These are phyloP conservation scores for Coracias cyanogaster DNA, from an alignment of 2,797 vertebrate genomes.

Conservation along the genomic window DNA sequence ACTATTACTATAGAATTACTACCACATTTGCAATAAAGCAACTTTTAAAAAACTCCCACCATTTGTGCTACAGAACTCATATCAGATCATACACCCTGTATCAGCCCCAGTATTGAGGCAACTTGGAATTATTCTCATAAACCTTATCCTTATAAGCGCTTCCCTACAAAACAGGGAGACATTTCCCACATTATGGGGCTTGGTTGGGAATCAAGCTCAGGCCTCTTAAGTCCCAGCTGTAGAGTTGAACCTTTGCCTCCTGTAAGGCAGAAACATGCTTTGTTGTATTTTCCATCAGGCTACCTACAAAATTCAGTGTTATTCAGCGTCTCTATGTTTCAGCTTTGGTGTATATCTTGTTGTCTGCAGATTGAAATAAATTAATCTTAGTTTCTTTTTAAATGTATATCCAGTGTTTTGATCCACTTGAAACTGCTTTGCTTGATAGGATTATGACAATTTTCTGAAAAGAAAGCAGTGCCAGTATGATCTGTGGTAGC, in stretches of 20 bases:
- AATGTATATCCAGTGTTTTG: background rate
- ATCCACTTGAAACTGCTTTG: background rate
- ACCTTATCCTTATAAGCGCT: background rate
- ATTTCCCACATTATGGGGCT: background rate
- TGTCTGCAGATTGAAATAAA: background rate
- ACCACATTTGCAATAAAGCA: background rate
- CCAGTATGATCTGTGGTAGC: background rate
- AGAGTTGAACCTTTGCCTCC: background rate
- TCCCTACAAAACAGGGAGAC: background rate
- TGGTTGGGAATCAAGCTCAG: background rate
- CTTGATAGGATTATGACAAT: background rate
- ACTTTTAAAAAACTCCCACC: background rate
- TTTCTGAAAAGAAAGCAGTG: conserved; percentile 6
- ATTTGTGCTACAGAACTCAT: background rate
- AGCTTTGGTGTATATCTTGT: background rate
- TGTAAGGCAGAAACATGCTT: background rate
- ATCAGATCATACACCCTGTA: background rate
- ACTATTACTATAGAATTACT: background rate
- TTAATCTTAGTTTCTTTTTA: background rate
- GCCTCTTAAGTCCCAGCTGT: background rate
- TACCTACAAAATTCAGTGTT: background rate
- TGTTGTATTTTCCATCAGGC: background rate
- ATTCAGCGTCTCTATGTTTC: background rate
- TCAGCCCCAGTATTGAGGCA: background rate
- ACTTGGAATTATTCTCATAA: background rate